Conservation (phyloP, 2,113 vertebrate genomes). For the Saccopteryx bilineata region DNA sequence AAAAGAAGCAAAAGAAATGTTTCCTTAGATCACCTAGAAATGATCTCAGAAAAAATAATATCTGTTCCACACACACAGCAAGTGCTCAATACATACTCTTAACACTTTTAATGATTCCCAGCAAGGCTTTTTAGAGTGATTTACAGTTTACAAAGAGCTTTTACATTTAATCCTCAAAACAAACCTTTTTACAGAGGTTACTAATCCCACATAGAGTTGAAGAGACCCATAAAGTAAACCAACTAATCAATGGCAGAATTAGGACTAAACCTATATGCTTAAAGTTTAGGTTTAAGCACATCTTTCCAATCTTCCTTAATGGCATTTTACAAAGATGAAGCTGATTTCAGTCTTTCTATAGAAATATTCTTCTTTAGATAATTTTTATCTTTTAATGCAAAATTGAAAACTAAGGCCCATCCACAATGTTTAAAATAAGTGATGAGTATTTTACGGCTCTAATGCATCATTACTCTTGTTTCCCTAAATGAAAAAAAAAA, state of each 20-base stretch:
- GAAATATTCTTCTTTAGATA: not conserved
- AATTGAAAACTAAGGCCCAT: conserved; percentile 3
- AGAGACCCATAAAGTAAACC: not conserved
- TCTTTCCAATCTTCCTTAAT: not conserved
- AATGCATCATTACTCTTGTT: not conserved
- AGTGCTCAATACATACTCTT: not conserved
- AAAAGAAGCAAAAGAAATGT: not conserved
- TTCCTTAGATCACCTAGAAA: conserved; percentile 26
- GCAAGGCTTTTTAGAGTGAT: conserved; percentile 9
- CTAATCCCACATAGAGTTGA: not conserved
- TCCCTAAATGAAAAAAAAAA: conserved; percentile 20
- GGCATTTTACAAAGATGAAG: conserved; percentile 40
- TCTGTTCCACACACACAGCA: not conserved
- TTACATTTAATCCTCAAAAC: conserved; percentile 45
- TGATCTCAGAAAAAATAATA: conserved; percentile 15
- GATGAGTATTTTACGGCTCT: not conserved
- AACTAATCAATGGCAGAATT: not conserved
- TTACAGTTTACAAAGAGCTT: conserved; percentile 24
- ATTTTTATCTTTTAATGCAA: conserved; percentile 37
- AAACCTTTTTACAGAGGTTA: not conserved
- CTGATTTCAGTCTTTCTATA: not conserved
- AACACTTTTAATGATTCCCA: not conserved
- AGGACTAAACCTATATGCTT: not conserved
- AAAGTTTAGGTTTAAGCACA: not conserved
- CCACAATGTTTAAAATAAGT: not conserved